phyloP scores from a whole-genome alignment of 2,888 invertebrate genomes.

The Drosophila barbarae region DNA sequence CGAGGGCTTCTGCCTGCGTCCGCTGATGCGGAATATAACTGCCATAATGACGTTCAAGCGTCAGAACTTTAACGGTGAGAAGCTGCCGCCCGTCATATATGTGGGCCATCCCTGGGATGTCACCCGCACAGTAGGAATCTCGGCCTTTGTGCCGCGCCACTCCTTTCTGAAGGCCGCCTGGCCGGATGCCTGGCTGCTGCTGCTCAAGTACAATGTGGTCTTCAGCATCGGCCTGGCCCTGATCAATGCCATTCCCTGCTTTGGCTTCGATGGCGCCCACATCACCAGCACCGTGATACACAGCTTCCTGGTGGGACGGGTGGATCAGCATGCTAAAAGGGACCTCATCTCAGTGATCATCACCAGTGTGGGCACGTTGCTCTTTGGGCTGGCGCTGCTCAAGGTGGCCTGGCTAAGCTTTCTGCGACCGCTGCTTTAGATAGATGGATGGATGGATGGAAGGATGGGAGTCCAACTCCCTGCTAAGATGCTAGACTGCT shows the following conservation, averaged over 20 bases:
- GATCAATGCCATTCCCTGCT: constrained; percentile 95
- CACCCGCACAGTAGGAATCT: constrained; percentile 86
- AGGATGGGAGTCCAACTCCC: constrained; percentile 27
- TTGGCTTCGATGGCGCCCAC: constrained; percentile 95
- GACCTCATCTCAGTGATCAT: constrained; percentile 85
- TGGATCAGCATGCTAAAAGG: constrained; percentile 82
- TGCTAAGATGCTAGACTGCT: constrained; percentile 57
- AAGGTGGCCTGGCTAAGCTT: constrained; percentile 81
- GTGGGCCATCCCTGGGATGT: constrained; percentile 89
- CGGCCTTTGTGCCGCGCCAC: constrained; percentile 87
- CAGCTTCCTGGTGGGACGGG: constrained; percentile 81
- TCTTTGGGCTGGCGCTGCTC: constrained; percentile 84
- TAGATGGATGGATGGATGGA: constrained; percentile 6
- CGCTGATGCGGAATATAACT: constrained; percentile 89
- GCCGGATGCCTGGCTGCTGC: constrained; percentile 86
- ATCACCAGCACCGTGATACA: constrained; percentile 87
- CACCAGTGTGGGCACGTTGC: constrained; percentile 86
- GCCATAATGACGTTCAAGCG: constrained; percentile 84
- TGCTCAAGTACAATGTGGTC: constrained; percentile 89
- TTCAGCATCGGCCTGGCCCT: constrained; percentile 94
- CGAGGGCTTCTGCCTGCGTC: constrained; percentile 85
- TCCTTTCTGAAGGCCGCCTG: constrained; percentile 83
- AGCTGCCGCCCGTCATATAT: constrained; percentile 86
- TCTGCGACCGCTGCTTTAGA: constrained; percentile 63
- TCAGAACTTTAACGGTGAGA: constrained; percentile 38